These are phyloP conservation scores for Conger conger DNA, from an alignment of 2,113 vertebrate species.

Conservation along the genomic window DNA sequence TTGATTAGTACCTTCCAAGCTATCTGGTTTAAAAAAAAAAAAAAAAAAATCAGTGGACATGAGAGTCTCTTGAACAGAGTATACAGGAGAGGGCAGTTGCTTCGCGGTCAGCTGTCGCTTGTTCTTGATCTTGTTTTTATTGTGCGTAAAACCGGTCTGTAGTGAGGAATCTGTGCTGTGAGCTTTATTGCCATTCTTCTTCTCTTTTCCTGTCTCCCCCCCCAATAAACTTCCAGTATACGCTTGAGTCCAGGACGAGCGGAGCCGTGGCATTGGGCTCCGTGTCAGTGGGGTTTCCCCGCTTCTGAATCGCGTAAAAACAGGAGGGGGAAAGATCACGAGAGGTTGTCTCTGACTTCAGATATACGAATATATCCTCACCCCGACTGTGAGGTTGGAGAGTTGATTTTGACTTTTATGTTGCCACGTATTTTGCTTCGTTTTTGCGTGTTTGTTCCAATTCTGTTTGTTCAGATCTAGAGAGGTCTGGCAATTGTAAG, in stretches of 20 bases:
- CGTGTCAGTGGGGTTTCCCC: background rate
- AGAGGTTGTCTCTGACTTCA: background rate
- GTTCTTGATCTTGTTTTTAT: background rate
- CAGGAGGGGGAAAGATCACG: background rate
- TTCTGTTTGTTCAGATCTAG: too few relatives aligned
- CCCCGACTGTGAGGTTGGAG: background rate
- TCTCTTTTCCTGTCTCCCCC: background rate
- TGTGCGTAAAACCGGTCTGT: conserved; percentile 9
- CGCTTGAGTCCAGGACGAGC: background rate
- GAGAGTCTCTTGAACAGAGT: background rate
- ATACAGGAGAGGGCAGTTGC: background rate
- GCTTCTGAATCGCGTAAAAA: too few relatives aligned
- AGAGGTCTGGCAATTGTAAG: too few relatives aligned
- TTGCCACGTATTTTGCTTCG: background rate
- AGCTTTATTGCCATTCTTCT: conserved; percentile 5
- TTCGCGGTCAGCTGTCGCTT: background rate
- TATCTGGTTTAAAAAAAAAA: background rate
- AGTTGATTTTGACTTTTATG: background rate
- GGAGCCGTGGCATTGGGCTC: background rate
- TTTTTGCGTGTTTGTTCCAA: too few relatives aligned
- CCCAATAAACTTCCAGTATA: background rate
- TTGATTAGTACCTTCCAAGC: background rate
- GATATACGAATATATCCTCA: background rate
- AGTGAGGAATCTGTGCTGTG: conserved; percentile 29
- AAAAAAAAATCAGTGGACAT: background rate